A percentile compares a stretch with the other conserved stretches of the same genome.
Evolutionary conservation across 2,797 vertebrate species (phyloP).

Genomic region (Euthynnus affinis): DNA sequence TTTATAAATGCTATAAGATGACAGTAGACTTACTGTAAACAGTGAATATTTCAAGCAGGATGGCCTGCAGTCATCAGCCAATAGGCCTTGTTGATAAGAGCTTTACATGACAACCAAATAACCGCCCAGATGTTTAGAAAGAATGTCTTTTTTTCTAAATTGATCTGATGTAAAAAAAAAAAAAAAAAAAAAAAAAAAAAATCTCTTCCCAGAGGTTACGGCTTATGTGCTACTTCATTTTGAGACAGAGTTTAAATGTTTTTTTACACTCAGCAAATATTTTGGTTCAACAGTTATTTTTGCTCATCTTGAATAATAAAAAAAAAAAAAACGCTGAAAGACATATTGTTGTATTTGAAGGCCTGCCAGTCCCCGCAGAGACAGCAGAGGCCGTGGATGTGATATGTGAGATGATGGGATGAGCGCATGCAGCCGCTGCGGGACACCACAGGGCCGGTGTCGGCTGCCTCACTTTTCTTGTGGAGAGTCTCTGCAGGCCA

Average conservation of each 20-base stretch:
- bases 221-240: background rate
- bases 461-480: conserved; percentile 34
- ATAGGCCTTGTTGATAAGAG: background rate
- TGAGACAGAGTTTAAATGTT: background rate
- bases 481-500: conserved; percentile 38
- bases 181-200: no score
- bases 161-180: no score
- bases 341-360: no score
- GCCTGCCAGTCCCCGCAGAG: background rate
- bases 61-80: background rate
- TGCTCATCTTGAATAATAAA: background rate
- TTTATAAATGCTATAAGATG: background rate
- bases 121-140: background rate
- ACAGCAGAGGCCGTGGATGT: background rate
- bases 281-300: background rate
- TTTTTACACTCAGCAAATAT: background rate
- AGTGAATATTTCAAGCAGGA: background rate
- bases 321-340: no score
- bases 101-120: background rate
- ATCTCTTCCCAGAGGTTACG: background rate
- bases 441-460: conserved; percentile 64
- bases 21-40: background rate
- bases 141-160: background rate
- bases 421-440: conserved; percentile 41
- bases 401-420: conserved; percentile 3